These are phyloP conservation scores for Patiria pectinifera DNA, from an alignment of 53 echinoderm and acorn worm genomes.

Conservation along the genomic window DNA sequence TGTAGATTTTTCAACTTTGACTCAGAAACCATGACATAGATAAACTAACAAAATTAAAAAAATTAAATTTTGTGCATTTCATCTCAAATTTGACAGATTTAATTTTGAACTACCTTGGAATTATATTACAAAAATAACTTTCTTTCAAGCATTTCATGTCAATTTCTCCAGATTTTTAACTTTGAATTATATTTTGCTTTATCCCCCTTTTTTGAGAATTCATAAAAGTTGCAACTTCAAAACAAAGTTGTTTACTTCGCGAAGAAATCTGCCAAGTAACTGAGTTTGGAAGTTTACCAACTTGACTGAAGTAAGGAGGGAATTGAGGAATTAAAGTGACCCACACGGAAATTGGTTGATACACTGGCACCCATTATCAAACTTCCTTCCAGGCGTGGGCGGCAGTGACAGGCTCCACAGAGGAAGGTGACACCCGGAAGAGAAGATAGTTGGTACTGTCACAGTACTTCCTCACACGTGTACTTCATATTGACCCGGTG, in stretches of 20 bases:
- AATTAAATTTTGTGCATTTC: neutral
- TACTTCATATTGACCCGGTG: neutral
- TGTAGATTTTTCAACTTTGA: neutral
- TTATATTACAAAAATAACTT: too few relatives aligned
- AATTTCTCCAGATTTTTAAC: too few relatives aligned
- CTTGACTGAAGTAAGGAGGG: neutral
- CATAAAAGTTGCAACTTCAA: neutral
- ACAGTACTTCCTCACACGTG: constrained; percentile 11
- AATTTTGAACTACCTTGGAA: neutral
- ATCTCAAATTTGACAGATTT: neutral
- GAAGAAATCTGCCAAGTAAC: constrained; percentile 23
- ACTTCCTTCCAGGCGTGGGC: constrained; percentile 58
- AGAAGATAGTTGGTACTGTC: neutral
- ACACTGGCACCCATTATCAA: constrained; percentile 20
- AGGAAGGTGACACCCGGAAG: constrained; percentile 9
- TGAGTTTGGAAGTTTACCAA: constrained; percentile 36
- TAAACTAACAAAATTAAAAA: neutral
- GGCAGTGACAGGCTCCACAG: neutral
- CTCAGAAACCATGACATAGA: neutral
- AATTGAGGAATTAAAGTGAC: constrained; percentile 21
- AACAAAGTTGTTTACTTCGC: constrained; percentile 21
- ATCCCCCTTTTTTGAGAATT: too few relatives aligned
- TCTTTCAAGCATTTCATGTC: too few relatives aligned
- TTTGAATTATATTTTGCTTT: too few relatives aligned
- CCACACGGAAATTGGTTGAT: constrained; percentile 34